Evolutionary conservation across 2,797 vertebrate genomes (phyloP).

Genomic region (Eulemur coronatus): DNA sequence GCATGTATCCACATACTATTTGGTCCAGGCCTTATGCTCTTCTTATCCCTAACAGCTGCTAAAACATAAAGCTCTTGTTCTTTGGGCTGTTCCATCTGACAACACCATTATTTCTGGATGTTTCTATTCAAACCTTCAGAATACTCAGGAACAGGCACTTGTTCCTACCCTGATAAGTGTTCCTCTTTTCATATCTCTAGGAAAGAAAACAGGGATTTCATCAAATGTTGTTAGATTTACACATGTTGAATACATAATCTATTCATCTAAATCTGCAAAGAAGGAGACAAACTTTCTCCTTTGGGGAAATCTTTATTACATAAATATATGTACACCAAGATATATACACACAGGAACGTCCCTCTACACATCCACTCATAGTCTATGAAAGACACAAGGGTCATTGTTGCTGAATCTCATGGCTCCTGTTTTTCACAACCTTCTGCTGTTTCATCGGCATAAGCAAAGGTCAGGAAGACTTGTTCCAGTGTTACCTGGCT

Average conservation of each 20-base stretch:
- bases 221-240: not conserved
- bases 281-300: not conserved
- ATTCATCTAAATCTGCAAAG: not conserved
- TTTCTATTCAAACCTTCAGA: constrained; percentile 19
- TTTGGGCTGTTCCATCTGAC: not conserved
- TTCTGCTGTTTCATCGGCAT: not conserved
- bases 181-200: not conserved
- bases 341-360: not conserved
- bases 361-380: not conserved
- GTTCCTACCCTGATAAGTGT: not conserved
- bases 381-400: not conserved
- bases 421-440: not conserved
- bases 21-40: not conserved
- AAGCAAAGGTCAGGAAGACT: constrained; percentile 58
- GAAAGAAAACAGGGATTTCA: not conserved
- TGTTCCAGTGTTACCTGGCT: constrained; percentile 64
- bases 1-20: not conserved
- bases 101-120: not conserved
- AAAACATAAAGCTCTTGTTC: not conserved
- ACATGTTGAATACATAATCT: not conserved
- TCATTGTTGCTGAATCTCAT: not conserved
- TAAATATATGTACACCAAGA: constrained; percentile 38
- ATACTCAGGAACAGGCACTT: not conserved
- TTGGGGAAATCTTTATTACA: constrained; percentile 51
- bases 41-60: not conserved